Base-by-base conservation (phyloP, 2,113 vertebrate species). In the Prunella fulvescens region DNA sequence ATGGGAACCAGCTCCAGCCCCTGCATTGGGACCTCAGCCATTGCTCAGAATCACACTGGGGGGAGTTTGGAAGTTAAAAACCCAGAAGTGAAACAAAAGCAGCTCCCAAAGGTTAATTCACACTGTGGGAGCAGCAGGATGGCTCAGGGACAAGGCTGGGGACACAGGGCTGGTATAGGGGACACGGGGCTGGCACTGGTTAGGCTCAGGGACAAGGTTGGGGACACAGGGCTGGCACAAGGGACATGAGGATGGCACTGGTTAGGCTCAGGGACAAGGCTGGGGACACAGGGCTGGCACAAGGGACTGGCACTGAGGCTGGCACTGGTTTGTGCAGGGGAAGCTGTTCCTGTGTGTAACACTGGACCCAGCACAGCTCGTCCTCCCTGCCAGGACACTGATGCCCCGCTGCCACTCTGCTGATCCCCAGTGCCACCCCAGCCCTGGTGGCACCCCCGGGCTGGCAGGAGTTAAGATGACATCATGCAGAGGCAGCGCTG, bases 351-450 rank as follows among this genome's bases (percentile, higher is more conserved):
- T 29, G 28, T 28, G 56, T 25, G 44, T 6, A 9, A 31, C 33
- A 4, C 81, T 19, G 1, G 0, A 9, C 3, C 48, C 19, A 7
- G 17, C 1, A 6, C 64, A 35, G 24, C 7, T 22, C 2, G 0
- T 5, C 54, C 87, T 39, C 64, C 76, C 86, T 9, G 44, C 13
- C 76, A 72, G 42, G 57, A 47, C 66, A 10, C 9, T 1, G 54
- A 31, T 14, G 11, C 39, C 45, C 44, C 1, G 1, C 42, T 62
- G 81, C 25, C 72, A 15, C 28, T 1, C 4, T 25, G 69, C 37
- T 37, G 37, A 37, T 47, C 53, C 78, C 78, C 87, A 54, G 61
- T 4, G 10, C 8, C 33, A 1, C 12, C 61, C 47, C 64, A 5
- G 74, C 12, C 45, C 39, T 4, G 72, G 28, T 13, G 69, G 14